These are phyloP conservation scores for Lampris incognitus DNA, from an alignment of 2,113 vertebrate genomes.

Conservation along the genomic window DNA sequence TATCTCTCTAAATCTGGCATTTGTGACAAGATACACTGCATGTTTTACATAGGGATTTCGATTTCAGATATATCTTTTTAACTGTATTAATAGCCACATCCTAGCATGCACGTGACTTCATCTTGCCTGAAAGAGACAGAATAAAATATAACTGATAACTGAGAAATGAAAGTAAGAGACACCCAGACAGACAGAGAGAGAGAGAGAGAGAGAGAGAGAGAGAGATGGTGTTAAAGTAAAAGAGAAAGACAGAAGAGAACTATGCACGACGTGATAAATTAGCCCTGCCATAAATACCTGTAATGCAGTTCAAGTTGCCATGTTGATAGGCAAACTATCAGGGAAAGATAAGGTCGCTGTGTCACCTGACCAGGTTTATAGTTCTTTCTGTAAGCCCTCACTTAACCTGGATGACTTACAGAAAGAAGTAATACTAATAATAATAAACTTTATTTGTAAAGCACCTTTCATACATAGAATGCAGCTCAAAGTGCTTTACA, in stretches of 20 bases:
- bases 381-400: too few species aligned
- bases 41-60: too few species aligned
- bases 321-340: neutral
- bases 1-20: too few species aligned
- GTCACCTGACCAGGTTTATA: neutral
- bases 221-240: neutral
- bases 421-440: too few species aligned
- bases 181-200: neutral
- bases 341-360: neutral
- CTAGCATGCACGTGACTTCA: too few species aligned
- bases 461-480: too few species aligned
- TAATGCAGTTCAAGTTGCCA: slow-evolving; percentile 2
- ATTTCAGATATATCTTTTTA: too few species aligned
- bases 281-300: slow-evolving; percentile 9
- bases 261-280: neutral
- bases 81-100: too few species aligned
- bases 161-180: neutral
- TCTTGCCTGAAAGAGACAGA: neutral
- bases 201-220: neutral
- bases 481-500: too few species aligned
- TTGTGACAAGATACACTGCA: too few species aligned
- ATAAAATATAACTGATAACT: neutral
- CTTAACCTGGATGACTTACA: neutral
- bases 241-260: neutral
- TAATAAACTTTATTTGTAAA: too few species aligned